phyloP scores from a whole-genome alignment of 1,140 invertebrate genomes.

The Neuroterus valhalla region DNA sequence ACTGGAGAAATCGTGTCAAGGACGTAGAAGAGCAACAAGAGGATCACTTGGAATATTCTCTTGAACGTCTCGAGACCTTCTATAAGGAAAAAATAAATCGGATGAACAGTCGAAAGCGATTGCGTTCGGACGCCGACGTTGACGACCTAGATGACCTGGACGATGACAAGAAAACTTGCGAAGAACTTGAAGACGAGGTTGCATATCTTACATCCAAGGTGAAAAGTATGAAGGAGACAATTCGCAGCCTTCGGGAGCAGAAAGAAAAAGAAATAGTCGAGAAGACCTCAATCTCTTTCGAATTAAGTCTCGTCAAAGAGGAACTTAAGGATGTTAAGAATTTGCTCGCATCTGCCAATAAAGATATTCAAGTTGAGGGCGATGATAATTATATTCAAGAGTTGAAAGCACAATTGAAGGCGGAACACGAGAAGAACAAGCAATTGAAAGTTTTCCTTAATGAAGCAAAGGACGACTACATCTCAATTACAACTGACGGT shows the following conservation, averaged over 20 bases:
- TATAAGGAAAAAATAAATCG: constrained; percentile 63
- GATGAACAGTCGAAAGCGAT: constrained; percentile 50
- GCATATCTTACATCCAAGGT: constrained; percentile 53
- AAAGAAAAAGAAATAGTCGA: constrained; percentile 56
- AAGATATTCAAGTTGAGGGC: constrained; percentile 42
- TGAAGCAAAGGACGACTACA: constrained; percentile 69
- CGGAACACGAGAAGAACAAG: constrained; percentile 62
- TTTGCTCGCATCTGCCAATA: constrained; percentile 52
- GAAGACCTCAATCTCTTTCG: constrained; percentile 60
- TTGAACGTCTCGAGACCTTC: constrained; percentile 61
- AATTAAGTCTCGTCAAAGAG: constrained; percentile 55
- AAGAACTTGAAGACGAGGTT: constrained; percentile 60
- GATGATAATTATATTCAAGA: constrained; percentile 56
- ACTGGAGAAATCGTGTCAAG: constrained; percentile 63
- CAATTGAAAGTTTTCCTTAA: constrained; percentile 66
- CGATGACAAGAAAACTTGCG: constrained; percentile 42
- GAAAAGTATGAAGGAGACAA: constrained; percentile 52
- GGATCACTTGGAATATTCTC: constrained; percentile 60
- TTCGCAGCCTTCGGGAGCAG: constrained; percentile 53
- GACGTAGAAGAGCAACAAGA: constrained; percentile 65
- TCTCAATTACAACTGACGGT: constrained; percentile 52
- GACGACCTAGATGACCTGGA: constrained; percentile 42
- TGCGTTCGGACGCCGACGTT: constrained; percentile 10
- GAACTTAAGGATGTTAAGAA: constrained; percentile 59
- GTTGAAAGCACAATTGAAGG: constrained; percentile 56